Evolutionary conservation across 1,140 invertebrate species (phyloP), one percentile per base, ranked within the genome.

Genomic region (Penaeus vannamei): DNA sequence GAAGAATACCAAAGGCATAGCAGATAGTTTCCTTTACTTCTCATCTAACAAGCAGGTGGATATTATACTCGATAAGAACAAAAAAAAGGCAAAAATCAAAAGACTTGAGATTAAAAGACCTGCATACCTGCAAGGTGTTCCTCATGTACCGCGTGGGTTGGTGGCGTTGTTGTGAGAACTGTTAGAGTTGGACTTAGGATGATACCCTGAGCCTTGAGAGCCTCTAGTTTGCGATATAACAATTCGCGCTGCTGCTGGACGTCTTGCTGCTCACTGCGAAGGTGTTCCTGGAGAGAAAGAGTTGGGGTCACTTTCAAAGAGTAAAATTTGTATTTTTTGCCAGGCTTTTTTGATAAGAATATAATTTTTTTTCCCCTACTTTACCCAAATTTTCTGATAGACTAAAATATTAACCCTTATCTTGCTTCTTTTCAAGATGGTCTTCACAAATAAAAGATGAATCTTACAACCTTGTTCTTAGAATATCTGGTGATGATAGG

Each of bases 191-290:
- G 92, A 87, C 93, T 92, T 7, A 94, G 92, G 26, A 96, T 91
- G 36, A 97, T 94, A 4, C 96, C 96, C 92, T 96, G 95, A 85
- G 94, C 95, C 61, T 96, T 95, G 1, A 98, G 93, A 46, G 95
- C 94, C 92, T 98, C 97, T 92, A 98, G 94, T 92, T 97, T 95
- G 59, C 97, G 93, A 93, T 97, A 98, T 22, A 98, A 93, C 90
- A 97, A 95, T 92, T 98, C 97, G 19, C 97, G 93, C 93, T 98
- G 97, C 91, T 97, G 96, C 23, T 95, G 95, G 22, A 98, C 95
- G 92, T 98, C 97, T 62, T 95, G 95, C 92, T 98, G 96, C 91
- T 98, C 96, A 20, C 95, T 94, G 22, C 95, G 94, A 22, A 96
- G 92, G 92, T 96, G 95, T 91, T 96, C 95, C 92, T 96, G 93